phyloP scores from a whole-genome alignment of 2,113 vertebrate species.

The Barnardius zonarius region DNA sequence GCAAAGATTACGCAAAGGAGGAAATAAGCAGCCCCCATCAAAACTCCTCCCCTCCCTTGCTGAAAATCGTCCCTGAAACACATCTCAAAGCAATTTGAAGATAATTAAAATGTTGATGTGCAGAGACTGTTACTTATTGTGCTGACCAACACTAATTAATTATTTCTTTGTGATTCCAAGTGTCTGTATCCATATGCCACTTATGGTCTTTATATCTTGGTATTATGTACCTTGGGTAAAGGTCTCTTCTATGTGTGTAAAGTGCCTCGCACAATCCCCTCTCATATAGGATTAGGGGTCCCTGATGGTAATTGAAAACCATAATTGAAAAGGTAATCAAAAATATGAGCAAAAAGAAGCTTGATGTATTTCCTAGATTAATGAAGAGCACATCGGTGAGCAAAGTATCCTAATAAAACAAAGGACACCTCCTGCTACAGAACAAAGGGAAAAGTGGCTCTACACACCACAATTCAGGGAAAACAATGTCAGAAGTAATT shows the following conservation, averaged over 20 bases:
- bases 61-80: background rate
- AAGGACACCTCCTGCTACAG: background rate
- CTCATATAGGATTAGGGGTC: background rate
- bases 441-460: background rate
- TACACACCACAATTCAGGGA: background rate
- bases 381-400: background rate
- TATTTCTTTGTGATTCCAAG: background rate
- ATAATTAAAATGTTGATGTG: background rate
- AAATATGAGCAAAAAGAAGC: background rate
- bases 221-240: background rate
- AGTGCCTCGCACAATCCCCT: background rate
- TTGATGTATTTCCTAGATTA: background rate
- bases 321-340: background rate
- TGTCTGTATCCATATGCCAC: background rate
- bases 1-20: background rate
- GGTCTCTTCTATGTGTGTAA: background rate
- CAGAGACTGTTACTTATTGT: background rate
- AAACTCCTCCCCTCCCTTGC: background rate
- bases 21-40: background rate
- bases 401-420: background rate
- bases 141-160: background rate
- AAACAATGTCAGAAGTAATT: background rate
- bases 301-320: background rate
- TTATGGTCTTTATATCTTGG: background rate
- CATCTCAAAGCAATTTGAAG: conserved; percentile 11